Evolutionary conservation across 2,888 invertebrate genomes (phyloP).

Genomic region (Aricia artaxerxes): DNA sequence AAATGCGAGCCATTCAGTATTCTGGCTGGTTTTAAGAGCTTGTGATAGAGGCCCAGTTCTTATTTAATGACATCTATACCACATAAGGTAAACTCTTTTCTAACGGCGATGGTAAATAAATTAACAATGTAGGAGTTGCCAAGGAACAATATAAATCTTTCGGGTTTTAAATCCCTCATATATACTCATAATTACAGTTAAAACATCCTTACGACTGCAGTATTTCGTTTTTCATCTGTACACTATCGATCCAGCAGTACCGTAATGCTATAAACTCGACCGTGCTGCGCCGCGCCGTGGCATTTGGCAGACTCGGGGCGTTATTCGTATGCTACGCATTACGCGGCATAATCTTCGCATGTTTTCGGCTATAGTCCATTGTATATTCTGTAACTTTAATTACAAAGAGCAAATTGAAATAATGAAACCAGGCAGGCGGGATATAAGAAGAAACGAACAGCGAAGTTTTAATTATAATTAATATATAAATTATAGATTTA

Average conservation of each 20-base stretch:
- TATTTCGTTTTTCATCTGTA: constrained; percentile 29
- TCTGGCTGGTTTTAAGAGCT: too few relatives aligned
- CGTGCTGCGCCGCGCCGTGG: constrained; percentile 27
- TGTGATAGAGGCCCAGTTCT: background rate
- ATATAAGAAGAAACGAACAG: too few relatives aligned
- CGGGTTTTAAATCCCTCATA: background rate
- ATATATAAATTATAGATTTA: too few relatives aligned
- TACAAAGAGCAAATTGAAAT: too few relatives aligned
- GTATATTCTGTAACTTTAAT: too few relatives aligned
- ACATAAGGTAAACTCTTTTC: background rate
- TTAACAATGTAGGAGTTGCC: background rate
- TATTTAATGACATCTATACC: background rate
- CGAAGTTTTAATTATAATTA: too few relatives aligned
- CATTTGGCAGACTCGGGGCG: constrained; percentile 13
- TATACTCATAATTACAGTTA: background rate
- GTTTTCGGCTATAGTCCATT: background rate
- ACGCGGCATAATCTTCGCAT: background rate
- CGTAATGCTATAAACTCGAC: constrained; percentile 28
- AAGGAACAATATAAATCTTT: background rate
- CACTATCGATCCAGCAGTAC: constrained; percentile 26
- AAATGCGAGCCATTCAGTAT: too few relatives aligned
- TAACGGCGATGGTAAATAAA: background rate
- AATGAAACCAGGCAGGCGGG: too few relatives aligned
- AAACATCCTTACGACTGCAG: constrained; percentile 27
- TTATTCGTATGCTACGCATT: constrained; percentile 12